Conservation (phyloP, 1,140 invertebrate genomes). For the Atta colombica region DNA sequence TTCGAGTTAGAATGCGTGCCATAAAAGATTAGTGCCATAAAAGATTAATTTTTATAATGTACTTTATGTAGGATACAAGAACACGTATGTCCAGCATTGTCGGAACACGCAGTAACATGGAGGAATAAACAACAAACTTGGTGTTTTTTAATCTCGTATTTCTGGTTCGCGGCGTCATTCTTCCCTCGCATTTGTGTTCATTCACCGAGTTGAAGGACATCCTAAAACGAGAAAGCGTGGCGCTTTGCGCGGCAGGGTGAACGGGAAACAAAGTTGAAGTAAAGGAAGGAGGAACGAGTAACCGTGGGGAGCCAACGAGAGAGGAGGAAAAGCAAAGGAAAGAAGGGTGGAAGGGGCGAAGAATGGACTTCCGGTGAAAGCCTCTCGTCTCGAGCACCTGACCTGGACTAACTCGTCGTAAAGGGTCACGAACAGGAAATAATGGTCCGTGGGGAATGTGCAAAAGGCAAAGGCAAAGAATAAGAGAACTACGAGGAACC, state of each 20-base stretch:
- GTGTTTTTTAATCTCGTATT: constrained; percentile 25
- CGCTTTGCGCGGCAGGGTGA: constrained; percentile 42
- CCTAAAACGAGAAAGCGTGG: constrained; percentile 40
- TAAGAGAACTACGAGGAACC: constrained; percentile 40
- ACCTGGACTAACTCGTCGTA: constrained; percentile 70
- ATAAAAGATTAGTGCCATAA: background rate
- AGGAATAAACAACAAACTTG: constrained; percentile 14
- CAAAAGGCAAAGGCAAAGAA: constrained; percentile 47
- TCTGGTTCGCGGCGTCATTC: constrained; percentile 26
- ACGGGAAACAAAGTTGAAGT: constrained; percentile 50
- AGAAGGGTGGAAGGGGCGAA: constrained; percentile 2
- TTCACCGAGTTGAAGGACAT: constrained; percentile 20
- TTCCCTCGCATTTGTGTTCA: constrained; percentile 45
- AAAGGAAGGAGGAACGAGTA: constrained; percentile 43
- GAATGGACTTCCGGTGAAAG: constrained; percentile 71
- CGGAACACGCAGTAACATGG: background rate
- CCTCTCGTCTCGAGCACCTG: constrained; percentile 68
- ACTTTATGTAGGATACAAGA: background rate
- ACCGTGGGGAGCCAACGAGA: constrained; percentile 24
- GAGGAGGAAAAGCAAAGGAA: constrained; percentile 18
- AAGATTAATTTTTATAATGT: constrained; percentile 1
- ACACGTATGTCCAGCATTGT: background rate
- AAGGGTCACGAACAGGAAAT: constrained; percentile 68
- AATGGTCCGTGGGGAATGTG: constrained; percentile 65
- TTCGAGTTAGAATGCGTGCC: background rate